These are phyloP conservation scores for Aegithalos caudatus DNA, from an alignment of 2,113 vertebrate species.

Conservation along the genomic window DNA sequence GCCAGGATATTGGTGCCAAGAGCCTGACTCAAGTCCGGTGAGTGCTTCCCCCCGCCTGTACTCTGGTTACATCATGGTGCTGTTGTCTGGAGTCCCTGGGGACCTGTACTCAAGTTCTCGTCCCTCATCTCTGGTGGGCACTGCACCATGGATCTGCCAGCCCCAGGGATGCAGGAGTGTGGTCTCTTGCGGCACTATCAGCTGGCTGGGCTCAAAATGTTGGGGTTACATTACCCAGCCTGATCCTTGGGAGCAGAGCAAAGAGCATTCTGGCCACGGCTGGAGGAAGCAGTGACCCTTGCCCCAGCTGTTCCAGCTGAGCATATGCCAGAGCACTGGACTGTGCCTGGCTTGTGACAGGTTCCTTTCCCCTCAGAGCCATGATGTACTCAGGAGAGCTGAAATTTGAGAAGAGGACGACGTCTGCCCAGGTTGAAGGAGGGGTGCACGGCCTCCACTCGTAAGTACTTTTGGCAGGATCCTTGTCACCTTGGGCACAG, in stretches of 20 bases:
- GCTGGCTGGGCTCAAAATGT: not conserved
- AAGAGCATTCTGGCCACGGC: not conserved
- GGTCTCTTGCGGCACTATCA: not conserved
- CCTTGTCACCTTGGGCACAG: not conserved
- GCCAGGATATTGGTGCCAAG: constrained; percentile 96
- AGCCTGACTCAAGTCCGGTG: constrained; percentile 95
- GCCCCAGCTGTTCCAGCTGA: not conserved
- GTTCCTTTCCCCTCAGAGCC: constrained; percentile 72
- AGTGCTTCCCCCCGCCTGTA: not conserved
- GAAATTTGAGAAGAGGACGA: constrained; percentile 96
- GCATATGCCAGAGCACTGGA: not conserved
- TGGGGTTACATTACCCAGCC: not conserved
- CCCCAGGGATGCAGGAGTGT: not conserved
- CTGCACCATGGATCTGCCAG: not conserved
- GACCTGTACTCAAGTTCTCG: not conserved
- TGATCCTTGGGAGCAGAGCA: not conserved
- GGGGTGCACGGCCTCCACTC: constrained; percentile 95
- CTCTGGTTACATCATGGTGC: not conserved
- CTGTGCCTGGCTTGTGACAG: not conserved
- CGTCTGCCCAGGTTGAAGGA: constrained; percentile 93
- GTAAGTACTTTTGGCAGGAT: constrained; percentile 70
- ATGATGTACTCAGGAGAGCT: constrained; percentile 99
- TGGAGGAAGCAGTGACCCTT: not conserved
- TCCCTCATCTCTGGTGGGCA: not conserved
- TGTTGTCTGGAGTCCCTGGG: not conserved